phyloP scores from a whole-genome alignment of 2,797 vertebrate species.

The Tangara arthus region DNA sequence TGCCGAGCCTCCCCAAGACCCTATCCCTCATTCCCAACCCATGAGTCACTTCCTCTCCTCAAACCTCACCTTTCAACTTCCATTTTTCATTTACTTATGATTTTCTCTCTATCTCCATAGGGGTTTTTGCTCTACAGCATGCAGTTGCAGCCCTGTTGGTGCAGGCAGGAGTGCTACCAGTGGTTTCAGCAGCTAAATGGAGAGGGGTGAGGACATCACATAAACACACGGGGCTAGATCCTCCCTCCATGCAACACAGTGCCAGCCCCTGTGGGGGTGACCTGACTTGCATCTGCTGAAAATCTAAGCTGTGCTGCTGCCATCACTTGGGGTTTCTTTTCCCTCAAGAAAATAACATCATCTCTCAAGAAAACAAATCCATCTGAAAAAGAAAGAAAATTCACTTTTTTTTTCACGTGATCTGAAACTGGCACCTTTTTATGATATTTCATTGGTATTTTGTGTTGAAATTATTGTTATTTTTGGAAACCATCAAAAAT shows the following conservation, averaged over 20 bases:
- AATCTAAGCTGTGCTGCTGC: background rate
- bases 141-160: background rate
- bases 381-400: background rate
- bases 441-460: background rate
- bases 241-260: background rate
- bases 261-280: background rate
- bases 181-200: background rate
- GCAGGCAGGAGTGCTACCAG: background rate
- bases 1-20: background rate
- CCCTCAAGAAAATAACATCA: background rate
- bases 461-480: background rate
- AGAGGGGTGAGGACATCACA: background rate
- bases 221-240: background rate
- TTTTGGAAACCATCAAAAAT: background rate
- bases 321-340: background rate
- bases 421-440: background rate
- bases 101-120: background rate
- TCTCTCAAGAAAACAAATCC: background rate
- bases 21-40: conserved; percentile 44
- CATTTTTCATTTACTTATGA: conserved; percentile 46
- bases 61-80: conserved; percentile 48
- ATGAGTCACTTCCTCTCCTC: conserved; percentile 46
- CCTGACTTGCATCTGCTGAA: background rate
- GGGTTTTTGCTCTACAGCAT: background rate
- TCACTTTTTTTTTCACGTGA: rapidly evolving